These are phyloP conservation scores for Dryocosmus kuriphilus DNA, from an alignment of 2,888 invertebrate species.

Conservation along the genomic window DNA sequence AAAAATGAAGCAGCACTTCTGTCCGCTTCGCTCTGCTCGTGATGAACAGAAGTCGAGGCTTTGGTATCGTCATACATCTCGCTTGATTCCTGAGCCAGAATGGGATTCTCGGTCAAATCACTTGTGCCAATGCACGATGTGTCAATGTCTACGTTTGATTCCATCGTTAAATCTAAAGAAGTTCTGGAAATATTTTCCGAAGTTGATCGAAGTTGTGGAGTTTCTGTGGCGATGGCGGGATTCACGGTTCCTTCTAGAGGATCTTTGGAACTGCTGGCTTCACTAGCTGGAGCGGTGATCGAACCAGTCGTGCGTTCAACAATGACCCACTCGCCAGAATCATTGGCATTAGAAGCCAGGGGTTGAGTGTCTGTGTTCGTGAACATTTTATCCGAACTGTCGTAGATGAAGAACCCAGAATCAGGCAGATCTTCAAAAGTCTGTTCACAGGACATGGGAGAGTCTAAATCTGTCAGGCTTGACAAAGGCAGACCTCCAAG, in stretches of 20 bases:
- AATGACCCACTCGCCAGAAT: slow-evolving; percentile 72
- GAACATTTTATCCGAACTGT: slow-evolving; percentile 71
- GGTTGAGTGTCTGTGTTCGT: slow-evolving; percentile 67
- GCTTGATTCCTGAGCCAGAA: slow-evolving; percentile 61
- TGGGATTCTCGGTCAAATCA: slow-evolving; percentile 69
- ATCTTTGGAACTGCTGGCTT: slow-evolving; percentile 67
- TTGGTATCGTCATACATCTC: slow-evolving; percentile 58
- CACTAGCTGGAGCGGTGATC: slow-evolving; percentile 67
- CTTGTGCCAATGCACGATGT: slow-evolving; percentile 70
- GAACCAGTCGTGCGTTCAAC: slow-evolving; percentile 70
- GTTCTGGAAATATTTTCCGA: slow-evolving; percentile 72
- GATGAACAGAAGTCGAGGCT: slow-evolving; percentile 32
- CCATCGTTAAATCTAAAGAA: slow-evolving; percentile 72
- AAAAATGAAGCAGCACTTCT: slow-evolving; percentile 5
- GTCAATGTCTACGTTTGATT: slow-evolving; percentile 70
- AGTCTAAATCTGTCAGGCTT: slow-evolving; percentile 72
- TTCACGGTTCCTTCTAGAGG: slow-evolving; percentile 65
- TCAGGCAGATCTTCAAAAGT: slow-evolving; percentile 71
- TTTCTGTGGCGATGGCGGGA: slow-evolving; percentile 67
- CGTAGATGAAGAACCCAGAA: slow-evolving; percentile 71
- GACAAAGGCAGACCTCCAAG: slow-evolving; percentile 61
- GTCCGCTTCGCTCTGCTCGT: neutral
- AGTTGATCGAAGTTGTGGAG: slow-evolving; percentile 64
- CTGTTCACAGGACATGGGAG: slow-evolving; percentile 75
- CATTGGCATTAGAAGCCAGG: slow-evolving; percentile 65